These are phyloP conservation scores for Tiliacea citrago DNA, from an alignment of 2,888 invertebrate species.

Conservation along the genomic window DNA sequence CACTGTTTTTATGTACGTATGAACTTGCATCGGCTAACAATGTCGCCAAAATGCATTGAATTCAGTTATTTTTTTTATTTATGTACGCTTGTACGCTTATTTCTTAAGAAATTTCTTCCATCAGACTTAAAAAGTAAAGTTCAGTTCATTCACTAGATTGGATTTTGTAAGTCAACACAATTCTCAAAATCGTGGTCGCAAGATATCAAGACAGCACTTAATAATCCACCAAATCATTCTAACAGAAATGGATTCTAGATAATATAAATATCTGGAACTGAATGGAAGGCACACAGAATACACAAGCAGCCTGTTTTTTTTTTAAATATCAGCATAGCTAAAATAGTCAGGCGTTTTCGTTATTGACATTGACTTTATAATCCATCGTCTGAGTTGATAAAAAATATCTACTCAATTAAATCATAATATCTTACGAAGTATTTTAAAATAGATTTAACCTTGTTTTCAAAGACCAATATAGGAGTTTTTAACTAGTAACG, in stretches of 20 bases:
- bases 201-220: background rate
- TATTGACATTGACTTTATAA: background rate
- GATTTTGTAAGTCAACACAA: background rate
- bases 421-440: background rate
- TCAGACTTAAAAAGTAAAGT: too few species aligned
- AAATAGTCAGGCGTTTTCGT: background rate
- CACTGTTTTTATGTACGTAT: too few species aligned
- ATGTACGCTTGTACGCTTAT: too few species aligned
- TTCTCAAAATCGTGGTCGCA: background rate
- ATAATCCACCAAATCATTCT: conserved; percentile 1
- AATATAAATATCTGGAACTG: conserved; percentile 28
- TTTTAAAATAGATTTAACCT: background rate
- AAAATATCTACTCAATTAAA: too few species aligned
- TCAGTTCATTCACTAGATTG: too few species aligned
- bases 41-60: too few species aligned
- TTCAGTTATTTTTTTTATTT: too few species aligned
- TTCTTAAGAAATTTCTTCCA: too few species aligned
- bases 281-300: conserved; percentile 15
- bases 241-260: conserved; percentile 7
- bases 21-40: too few species aligned
- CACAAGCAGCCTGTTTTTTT: conserved; percentile 24
- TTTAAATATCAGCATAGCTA: conserved; percentile 9
- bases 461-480: conserved; percentile 9
- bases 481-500: conserved; percentile 38
- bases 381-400: background rate